Conservation (phyloP, 2,113 vertebrate species). For the Indicator indicator region DNA sequence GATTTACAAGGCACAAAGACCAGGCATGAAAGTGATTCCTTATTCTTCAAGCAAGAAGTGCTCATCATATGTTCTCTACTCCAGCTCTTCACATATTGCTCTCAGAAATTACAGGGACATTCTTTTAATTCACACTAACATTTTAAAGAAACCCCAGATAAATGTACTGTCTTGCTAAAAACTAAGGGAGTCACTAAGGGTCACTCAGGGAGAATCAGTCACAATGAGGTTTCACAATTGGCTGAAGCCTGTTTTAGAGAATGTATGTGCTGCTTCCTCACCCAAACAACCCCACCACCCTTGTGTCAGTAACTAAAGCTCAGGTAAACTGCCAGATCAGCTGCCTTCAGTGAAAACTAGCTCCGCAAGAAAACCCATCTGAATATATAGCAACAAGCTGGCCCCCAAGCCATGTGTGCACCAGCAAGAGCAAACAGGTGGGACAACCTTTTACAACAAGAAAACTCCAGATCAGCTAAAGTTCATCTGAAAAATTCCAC, state of each 20-base stretch:
- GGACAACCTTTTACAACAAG: not conserved
- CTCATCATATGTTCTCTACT: fast-evolving
- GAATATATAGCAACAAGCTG: not conserved
- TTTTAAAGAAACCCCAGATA: not conserved
- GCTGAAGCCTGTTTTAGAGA: not conserved
- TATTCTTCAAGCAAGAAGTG: not conserved
- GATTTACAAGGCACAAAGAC: not conserved
- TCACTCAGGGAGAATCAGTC: not conserved
- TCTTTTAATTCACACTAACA: not conserved
- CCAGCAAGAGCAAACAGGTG: not conserved
- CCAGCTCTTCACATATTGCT: not conserved
- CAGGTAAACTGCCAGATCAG: not conserved
- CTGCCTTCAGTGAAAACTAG: not conserved
- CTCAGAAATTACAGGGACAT: not conserved
- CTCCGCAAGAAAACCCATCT: not conserved
- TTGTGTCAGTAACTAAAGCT: not conserved
- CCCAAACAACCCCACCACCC: too few species aligned
- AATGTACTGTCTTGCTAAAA: not conserved
- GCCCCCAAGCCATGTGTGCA: fast-evolving
- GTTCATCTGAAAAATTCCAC: not conserved
- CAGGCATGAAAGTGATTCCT: not conserved
- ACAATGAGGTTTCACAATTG: fast-evolving
- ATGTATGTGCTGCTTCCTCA: fast-evolving
- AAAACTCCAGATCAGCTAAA: not conserved
- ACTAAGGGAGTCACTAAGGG: too few species aligned